Evolutionary conservation across 2,888 invertebrate genomes (phyloP), one percentile per base, ranked within the genome.

Genomic region (Capitulum mitella): DNA sequence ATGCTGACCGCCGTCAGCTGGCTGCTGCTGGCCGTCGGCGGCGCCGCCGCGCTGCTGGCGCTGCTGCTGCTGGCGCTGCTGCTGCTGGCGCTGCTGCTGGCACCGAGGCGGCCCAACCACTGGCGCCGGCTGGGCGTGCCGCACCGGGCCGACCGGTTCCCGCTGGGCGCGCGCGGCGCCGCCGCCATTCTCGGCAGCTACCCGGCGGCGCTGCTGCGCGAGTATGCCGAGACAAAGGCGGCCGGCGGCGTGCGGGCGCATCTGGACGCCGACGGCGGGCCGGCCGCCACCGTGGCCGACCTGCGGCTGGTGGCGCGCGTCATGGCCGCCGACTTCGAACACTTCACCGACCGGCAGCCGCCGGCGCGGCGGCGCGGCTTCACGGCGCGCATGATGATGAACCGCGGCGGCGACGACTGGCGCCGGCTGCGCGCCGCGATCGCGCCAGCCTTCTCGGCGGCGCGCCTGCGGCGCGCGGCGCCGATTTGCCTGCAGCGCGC

Each of bases 271-370:
- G n/a, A 19, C 37, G 64, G 64, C 37, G 64, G 64, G 19, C 64
- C 64, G 22, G 64, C 64, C 19, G 64, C 37, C 37, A 70, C 64
- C 64, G 64, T 70, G 37, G 8, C 37, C 64, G 37, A 70, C 19
- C 64, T 37, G 12, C 5, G 3, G 10, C 64, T 70, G 37, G 37
- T 70, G 22, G 5, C 6, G 32, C 26, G 64, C 19, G 64, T 70
- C 37, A 70, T 70, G 64, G 32, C 64, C 5, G 6, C 64, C 19
- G 64, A 70, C 64, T 70, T 70, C 37, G 3, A 22, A 32, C 32
- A 32, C 64, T 70, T 70, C 37, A 37, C 32, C 22, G 64, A 70
- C 64, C 64, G 64, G 3, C 64, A 32, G 64, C 64, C 64, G 64
- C 34, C 64, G 34, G 64, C 37, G 22, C 34, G 32, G 5, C 34